These are phyloP conservation scores for Lepidochitona cinerea DNA, from an alignment of 2,888 invertebrate species.

Conservation along the genomic window DNA sequence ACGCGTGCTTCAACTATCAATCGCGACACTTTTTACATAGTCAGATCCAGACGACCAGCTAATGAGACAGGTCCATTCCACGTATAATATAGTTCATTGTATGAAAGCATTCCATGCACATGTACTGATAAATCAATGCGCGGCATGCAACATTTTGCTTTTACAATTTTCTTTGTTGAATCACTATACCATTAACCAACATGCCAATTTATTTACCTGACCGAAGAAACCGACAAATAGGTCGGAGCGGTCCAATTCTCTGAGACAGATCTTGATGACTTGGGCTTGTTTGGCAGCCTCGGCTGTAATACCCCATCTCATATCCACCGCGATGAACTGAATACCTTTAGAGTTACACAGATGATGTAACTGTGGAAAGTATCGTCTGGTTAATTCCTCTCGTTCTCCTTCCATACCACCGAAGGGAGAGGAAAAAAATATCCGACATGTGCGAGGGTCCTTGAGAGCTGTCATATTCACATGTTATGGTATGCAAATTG, in stretches of 20 bases:
- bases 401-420: slow-evolving; percentile 70
- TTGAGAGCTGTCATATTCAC: slow-evolving; percentile 37
- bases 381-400: slow-evolving; percentile 61
- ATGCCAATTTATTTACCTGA: slow-evolving; percentile 51
- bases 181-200: too few species aligned
- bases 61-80: too few species aligned
- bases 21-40: too few species aligned
- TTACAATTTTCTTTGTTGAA: too few species aligned
- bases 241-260: slow-evolving; percentile 66
- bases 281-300: slow-evolving; percentile 59
- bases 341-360: slow-evolving; percentile 56
- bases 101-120: too few species aligned
- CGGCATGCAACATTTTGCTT: too few species aligned
- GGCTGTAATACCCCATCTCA: slow-evolving; percentile 69
- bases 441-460: slow-evolving; percentile 50
- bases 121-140: too few species aligned
- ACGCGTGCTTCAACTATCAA: too few species aligned
- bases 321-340: slow-evolving; percentile 65
- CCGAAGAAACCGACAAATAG: slow-evolving; percentile 67
- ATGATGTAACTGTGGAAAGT: slow-evolving; percentile 63
- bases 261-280: slow-evolving; percentile 64
- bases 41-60: too few species aligned
- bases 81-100: too few species aligned
- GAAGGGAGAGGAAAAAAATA: slow-evolving; percentile 69
- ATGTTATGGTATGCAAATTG: too few species aligned